A percentile compares a stretch with the other conserved stretches of the same genome.
Evolutionary conservation across 2,797 vertebrate species (phyloP).

Genomic region (Pogonophryne albipinna): DNA sequence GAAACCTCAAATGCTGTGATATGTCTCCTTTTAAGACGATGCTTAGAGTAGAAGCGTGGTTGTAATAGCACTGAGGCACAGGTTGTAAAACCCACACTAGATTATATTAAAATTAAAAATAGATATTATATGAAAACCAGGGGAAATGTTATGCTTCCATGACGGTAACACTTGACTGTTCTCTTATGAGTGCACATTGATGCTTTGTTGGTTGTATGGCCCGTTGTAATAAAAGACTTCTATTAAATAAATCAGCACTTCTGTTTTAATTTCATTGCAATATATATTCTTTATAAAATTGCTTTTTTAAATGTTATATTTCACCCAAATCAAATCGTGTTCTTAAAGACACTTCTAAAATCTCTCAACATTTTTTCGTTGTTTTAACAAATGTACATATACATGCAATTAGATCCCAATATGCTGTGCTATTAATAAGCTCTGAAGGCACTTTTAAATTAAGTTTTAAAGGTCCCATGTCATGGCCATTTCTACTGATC

Average conservation of each 20-base stretch:
- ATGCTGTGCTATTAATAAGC: too few relatives aligned
- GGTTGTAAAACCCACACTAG: not conserved
- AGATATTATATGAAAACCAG: slow-evolving; percentile 19
- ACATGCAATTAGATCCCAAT: too few relatives aligned
- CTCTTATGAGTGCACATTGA: slow-evolving; percentile 35
- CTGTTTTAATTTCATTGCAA: not conserved
- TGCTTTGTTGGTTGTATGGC: slow-evolving; percentile 45
- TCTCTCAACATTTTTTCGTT: too few relatives aligned
- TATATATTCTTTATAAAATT: too few relatives aligned
- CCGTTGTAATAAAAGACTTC: slow-evolving; percentile 66
- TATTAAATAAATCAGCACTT: slow-evolving; percentile 25
- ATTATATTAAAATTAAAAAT: not conserved
- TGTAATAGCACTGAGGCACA: not conserved
- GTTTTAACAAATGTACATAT: too few relatives aligned
- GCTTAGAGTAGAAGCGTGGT: slow-evolving; percentile 5
- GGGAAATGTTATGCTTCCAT: slow-evolving; percentile 21
- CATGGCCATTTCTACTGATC: too few relatives aligned
- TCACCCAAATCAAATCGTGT: not conserved
- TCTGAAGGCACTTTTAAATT: too few relatives aligned
- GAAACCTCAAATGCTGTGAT: too few relatives aligned
- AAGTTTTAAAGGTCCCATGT: too few relatives aligned
- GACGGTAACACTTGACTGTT: slow-evolving; percentile 49
- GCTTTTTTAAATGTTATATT: not conserved
- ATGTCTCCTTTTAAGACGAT: not conserved
- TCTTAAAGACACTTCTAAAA: not conserved